Evolutionary conservation across 2,113 vertebrate species (phyloP).

Genomic region (Phrynosoma platyrhinos): DNA sequence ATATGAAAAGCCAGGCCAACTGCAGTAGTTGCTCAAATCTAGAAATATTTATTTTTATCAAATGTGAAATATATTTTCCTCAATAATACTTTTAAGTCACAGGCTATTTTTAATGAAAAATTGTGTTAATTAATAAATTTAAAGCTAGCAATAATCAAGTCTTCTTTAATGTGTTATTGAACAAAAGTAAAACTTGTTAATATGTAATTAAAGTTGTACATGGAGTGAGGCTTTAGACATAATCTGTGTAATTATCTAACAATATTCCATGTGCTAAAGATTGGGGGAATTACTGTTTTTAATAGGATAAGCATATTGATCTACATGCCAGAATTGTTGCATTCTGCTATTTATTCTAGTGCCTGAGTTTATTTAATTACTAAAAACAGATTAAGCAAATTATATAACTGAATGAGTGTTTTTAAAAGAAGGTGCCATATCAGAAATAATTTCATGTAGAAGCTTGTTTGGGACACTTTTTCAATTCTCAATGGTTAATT

Average conservation of each 20-base stretch:
- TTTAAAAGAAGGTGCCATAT: background rate
- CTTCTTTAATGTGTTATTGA: background rate
- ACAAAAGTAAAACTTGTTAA: background rate
- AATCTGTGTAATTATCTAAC: background rate
- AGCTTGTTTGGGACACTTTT: background rate
- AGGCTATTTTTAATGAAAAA: background rate
- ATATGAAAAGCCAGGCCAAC: background rate
- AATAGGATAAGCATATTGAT: conserved; percentile 8
- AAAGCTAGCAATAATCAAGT: background rate
- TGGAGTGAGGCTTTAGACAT: background rate
- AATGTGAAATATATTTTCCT: background rate
- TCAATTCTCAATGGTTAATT: background rate
- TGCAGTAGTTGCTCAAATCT: background rate
- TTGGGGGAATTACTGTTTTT: conserved; percentile 13
- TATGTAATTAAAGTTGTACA: background rate
- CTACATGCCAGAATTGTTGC: background rate
- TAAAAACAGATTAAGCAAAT: background rate
- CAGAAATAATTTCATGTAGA: background rate
- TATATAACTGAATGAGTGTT: background rate
- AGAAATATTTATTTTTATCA: background rate
- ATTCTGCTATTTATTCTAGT: background rate
- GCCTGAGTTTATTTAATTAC: background rate
- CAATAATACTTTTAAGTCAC: background rate
- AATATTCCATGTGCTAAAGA: background rate
- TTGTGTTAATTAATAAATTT: background rate